These are phyloP conservation scores for Girardinichthys multiradiatus DNA, from an alignment of 2,113 vertebrate genomes.

Conservation along the genomic window DNA sequence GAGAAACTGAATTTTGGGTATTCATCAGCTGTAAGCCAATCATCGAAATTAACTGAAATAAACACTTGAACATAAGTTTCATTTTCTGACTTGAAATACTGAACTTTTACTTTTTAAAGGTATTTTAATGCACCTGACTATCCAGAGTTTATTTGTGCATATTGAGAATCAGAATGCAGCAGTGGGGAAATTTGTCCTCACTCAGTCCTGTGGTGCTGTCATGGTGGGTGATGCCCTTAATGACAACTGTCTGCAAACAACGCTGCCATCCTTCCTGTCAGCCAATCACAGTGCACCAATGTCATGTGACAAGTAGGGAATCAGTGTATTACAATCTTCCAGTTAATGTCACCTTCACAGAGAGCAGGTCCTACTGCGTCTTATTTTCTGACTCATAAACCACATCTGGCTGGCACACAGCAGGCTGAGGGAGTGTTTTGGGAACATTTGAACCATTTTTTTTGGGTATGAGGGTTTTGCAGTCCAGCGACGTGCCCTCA, in stretches of 20 bases:
- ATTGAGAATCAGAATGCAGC: background rate
- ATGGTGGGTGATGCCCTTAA: background rate
- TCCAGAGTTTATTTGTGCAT: background rate
- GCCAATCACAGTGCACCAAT: background rate
- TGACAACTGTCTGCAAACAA: constrained; percentile 80
- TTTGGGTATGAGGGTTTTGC: constrained; percentile 50
- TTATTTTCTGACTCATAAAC: constrained; percentile 72
- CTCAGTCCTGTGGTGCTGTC: too few relatives aligned
- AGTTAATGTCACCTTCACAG: constrained; percentile 58
- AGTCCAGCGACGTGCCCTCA: constrained; percentile 31
- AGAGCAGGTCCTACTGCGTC: constrained; percentile 57
- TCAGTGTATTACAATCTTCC: constrained; percentile 24
- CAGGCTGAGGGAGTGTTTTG: constrained; percentile 43
- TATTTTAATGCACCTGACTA: background rate
- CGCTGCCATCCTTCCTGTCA: constrained; percentile 79
- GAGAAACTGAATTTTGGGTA: too few relatives aligned
- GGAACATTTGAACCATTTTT: constrained; percentile 50
- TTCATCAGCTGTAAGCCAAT: too few relatives aligned
- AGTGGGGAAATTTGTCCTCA: background rate
- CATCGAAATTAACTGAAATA: too few relatives aligned
- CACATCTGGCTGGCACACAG: constrained; percentile 33
- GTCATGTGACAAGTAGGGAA: constrained; percentile 20
- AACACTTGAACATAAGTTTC: too few relatives aligned
- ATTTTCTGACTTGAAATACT: too few relatives aligned
- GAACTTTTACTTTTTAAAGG: background rate